Base-by-base conservation (phyloP, 2,797 vertebrate genomes). In the Okamejei kenojei region DNA sequence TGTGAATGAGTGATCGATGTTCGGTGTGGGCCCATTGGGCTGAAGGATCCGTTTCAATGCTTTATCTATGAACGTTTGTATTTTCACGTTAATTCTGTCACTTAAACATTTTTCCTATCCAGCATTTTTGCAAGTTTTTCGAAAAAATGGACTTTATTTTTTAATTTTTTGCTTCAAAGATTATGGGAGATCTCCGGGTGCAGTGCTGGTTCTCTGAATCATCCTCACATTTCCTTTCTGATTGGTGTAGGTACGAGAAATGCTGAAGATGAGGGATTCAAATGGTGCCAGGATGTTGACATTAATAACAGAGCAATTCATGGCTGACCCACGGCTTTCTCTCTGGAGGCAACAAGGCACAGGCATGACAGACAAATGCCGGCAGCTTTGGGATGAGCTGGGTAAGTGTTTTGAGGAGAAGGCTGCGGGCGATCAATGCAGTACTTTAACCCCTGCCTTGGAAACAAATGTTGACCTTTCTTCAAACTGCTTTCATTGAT, bases 291-390 rank as follows among this genome's bases (percentile, higher is more conserved):
- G 99, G 93, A 99, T 99, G 98, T 96, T 99, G 95, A 99, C 98
- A 0, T 94, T 99, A 94, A 99, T 99, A 95, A 99, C 99, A 0
- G 98, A 99, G 93, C 98, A 99, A 95, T 99, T 99, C 93, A 99
- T 99, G 99, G 99, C 98, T 0, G 98, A 99, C 94, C 98, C 99
- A 17, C 98, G 99, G 19, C 97, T 99, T 94, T 98, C 98, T 29
- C 97, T 99, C 93, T 99, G 99, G 98, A 97, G 99, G 94, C 99
- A 99, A 94, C 99, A 99, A 95, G 99, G 99, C 93, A 98, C 98
- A 0, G 98, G 98, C 95, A 99, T 99, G 98, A 99, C 98, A 0
- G 98, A 99, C 96, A 99, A 99, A 95, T 99, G 98, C 94, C 96
- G 98, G 94, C 98, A 99, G 96, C 98, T 99, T 80, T 99, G 99